Evolutionary conservation across 2,888 invertebrate species (phyloP).

Genomic region (Callosobruchus maculatus): DNA sequence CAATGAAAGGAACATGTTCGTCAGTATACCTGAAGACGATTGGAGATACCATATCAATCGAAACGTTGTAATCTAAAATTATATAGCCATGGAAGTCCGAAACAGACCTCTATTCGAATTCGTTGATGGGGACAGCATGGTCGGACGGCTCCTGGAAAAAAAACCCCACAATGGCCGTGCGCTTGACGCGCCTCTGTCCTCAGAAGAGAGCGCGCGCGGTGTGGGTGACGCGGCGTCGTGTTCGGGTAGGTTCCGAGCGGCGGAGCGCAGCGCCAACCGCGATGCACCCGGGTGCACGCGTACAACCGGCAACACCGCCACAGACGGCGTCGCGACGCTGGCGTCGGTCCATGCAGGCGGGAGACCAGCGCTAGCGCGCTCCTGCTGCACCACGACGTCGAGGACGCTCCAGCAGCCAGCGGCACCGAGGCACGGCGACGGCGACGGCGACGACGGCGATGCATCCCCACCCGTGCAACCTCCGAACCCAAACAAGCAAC

Average conservation of each 20-base stretch:
- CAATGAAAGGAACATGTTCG: no score
- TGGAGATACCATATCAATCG: no score
- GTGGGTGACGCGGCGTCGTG: not conserved
- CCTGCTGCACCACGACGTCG: slow-evolving; percentile 8
- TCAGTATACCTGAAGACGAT: no score
- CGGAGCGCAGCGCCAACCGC: no score
- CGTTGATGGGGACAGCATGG: no score
- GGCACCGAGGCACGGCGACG: slow-evolving; percentile 18
- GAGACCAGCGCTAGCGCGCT: slow-evolving; percentile 4
- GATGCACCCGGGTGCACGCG: not conserved
- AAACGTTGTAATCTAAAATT: no score
- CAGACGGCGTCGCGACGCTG: not conserved
- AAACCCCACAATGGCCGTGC: no score
- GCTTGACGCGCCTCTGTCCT: not conserved
- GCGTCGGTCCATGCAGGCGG: not conserved
- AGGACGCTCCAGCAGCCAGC: slow-evolving; percentile 13
- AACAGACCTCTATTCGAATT: no score
- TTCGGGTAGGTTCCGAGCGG: not conserved
- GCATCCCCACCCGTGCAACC: slow-evolving; percentile 24
- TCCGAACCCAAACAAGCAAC: slow-evolving; percentile 13
- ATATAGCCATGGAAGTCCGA: no score
- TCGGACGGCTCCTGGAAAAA: no score
- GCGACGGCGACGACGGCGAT: slow-evolving; percentile 22
- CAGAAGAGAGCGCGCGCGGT: not conserved
- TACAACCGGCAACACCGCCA: not conserved